Conservation (phyloP, 2,113 vertebrate genomes). For the Raja brachyura region DNA sequence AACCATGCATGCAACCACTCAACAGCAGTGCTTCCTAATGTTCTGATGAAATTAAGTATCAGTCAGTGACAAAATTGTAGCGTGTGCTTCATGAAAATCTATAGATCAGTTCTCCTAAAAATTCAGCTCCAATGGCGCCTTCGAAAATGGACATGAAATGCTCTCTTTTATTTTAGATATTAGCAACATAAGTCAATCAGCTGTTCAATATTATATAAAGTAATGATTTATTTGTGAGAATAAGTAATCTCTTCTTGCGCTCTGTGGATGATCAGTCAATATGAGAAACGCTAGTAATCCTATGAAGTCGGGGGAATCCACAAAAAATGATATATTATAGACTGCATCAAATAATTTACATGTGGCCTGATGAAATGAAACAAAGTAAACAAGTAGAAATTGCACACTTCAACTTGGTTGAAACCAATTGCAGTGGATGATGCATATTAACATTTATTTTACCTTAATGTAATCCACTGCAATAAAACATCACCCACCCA, state of each 20-base stretch:
- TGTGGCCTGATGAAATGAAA: background rate
- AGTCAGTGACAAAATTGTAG: background rate
- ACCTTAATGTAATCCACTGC: background rate
- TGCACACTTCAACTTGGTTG: background rate
- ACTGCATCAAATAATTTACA: too few relatives aligned
- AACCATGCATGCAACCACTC: background rate
- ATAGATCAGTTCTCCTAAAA: background rate
- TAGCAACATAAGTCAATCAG: slow-evolving; percentile 9
- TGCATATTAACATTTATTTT: background rate
- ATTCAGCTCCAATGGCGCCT: background rate
- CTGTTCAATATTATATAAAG: background rate
- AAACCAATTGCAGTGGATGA: background rate
- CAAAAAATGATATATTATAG: background rate
- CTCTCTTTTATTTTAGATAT: background rate
- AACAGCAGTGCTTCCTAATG: background rate
- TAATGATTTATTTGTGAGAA: background rate
- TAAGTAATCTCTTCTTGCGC: background rate
- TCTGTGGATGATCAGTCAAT: background rate
- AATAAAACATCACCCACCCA: background rate
- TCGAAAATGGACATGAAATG: background rate
- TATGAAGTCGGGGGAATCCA: background rate
- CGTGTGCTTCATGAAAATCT: background rate
- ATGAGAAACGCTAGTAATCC: background rate
- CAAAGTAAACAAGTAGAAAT: background rate
- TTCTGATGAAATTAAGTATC: background rate